Base-by-base conservation (phyloP, 1,140 invertebrate genomes). In the Aporrectodea caliginosa region DNA sequence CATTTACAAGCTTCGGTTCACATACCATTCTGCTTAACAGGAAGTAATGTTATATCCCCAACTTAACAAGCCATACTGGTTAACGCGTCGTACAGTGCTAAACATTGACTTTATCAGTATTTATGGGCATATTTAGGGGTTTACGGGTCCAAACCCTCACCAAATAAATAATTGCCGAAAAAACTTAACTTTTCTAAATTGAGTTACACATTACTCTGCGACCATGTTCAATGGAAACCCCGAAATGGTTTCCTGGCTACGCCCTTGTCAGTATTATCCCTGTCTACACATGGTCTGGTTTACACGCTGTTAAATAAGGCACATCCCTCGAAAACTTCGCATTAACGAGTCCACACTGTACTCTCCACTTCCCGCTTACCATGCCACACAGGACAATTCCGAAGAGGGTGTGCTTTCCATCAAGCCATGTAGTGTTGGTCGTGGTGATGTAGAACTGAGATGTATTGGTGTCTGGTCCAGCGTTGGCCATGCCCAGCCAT, bases 331-430 rank as follows among this genome's bases (percentile, higher is more conserved):
- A n/a, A n/a, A n/a, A n/a, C n/a, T n/a, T n/a, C n/a, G n/a, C n/a
- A n/a, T n/a, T n/a, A n/a, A n/a, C n/a, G n/a, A n/a, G n/a, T n/a
- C 22, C 22, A 58, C 43, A 58, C 6, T 12, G 43, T 22, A 58
- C 6, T 58, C 43, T 58, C 22, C 43, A 58, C 6, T 58, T 12
- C 6, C 27, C 33, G 73, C 85, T 82, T 97, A 85, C 94, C 94
- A 97, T 96, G 82, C 98, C 98, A 88, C 98, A 95, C 35, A 96
- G 91, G 77, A 99, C 95, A 85, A 92, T 91, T 72, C 98, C 98
- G 87, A 99, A 99, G 2, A 99, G 97, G 78, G 99, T 97, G 85
- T 99, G 98, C 88, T 94, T 94, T 84, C 89, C 89, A 88, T 98
- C 96, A 83, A 98, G 90, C 96, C 97, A 98, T 16, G 92, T 90